Evolutionary conservation across 2,888 invertebrate species (phyloP), one percentile per base, ranked within the genome.

Genomic region (Diloba caeruleocephala): DNA sequence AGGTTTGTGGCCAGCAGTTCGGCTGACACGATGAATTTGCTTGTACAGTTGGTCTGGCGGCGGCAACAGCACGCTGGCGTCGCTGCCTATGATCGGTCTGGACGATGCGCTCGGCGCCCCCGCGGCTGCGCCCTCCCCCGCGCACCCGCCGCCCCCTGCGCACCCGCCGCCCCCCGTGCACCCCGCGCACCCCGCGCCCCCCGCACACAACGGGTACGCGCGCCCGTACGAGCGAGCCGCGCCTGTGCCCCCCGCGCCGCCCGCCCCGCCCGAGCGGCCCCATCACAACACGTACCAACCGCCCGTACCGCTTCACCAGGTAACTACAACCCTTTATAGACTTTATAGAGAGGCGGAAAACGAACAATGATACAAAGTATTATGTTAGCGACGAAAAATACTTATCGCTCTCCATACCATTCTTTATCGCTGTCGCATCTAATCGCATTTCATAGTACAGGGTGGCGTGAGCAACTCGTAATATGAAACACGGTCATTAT

Each of bases 81-180:
- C 96, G 71, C 92, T 96, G 62, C 97, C 97, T 4, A 95, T 96
- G 95, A 96, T 97, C 65, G 96, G 96, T 33, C 88, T 96, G 54
- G 96, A 96, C 79, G 96, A 96, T 71, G 76, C 90, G 57, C 58
- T 82, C 7, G 81, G 82, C 2, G 74, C 78, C 61, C 23, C 65
- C 32, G 49, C 73, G 7, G 54, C 57, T 33, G 42, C 71, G 4
- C 15, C 62, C 50, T 14, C 49, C 14, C 42, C 44, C 0, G 26
- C 34, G n/a, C 34, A 1, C 28, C 15, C 42, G 8, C 25, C 1
- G 14, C 2, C 21, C 6, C 34, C 15, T 5, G 32, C 38, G 6
- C 44, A 14, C 4, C 43, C 21, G n/a, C 41, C 36, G 3, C 15
- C 15, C 1, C 32, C 1, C 25, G 29, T 12, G 26, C 38, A 5